A percentile compares a stretch with the other conserved stretches of the same genome.
These are phyloP conservation scores for Uloborus plumipes DNA, from an alignment of 2,888 invertebrate genomes.

Conservation along the genomic window DNA sequence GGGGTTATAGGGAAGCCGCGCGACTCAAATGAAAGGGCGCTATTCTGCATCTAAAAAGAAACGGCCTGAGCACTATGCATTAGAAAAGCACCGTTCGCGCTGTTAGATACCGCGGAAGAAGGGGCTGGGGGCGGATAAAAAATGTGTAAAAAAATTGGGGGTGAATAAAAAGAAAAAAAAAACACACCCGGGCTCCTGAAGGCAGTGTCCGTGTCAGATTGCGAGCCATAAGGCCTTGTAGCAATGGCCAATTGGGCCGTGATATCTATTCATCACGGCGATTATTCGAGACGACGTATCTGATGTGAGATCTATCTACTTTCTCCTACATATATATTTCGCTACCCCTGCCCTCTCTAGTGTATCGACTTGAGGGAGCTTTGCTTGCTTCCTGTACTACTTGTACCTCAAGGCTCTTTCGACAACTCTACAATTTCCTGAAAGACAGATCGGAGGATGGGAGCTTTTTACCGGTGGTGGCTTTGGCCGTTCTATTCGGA, in stretches of 20 bases:
- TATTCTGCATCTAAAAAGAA: constrained; percentile 43
- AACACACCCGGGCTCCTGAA: constrained; percentile 48
- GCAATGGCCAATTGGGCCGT: constrained; percentile 62
- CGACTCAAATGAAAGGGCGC: constrained; percentile 59
- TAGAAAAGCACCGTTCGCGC: constrained; percentile 16
- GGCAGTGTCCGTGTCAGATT: constrained; percentile 65
- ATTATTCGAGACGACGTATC: constrained; percentile 64
- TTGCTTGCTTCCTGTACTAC: constrained; percentile 44
- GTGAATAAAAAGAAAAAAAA: constrained; percentile 33
- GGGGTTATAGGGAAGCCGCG: constrained; percentile 62
- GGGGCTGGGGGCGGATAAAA: constrained; percentile 28
- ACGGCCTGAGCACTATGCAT: not conserved
- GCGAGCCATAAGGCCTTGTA: constrained; percentile 60
- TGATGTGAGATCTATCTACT: constrained; percentile 52
- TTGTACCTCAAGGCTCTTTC: constrained; percentile 26
- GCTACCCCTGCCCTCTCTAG: constrained; percentile 7
- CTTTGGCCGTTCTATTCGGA: constrained; percentile 32
- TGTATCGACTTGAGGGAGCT: constrained; percentile 37
- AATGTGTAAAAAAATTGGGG: constrained; percentile 35
- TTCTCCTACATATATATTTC: constrained; percentile 43
- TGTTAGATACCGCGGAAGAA: constrained; percentile 44
- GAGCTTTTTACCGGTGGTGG: constrained; percentile 53
- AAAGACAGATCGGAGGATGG: constrained; percentile 53
- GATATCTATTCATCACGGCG: constrained; percentile 65
- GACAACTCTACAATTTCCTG: constrained; percentile 58